Percentiles rank a stretch among this genome's conserved stretches.
Conservation (phyloP, 2,888 invertebrate genomes). For the Cryptocephalus primarius region DNA sequence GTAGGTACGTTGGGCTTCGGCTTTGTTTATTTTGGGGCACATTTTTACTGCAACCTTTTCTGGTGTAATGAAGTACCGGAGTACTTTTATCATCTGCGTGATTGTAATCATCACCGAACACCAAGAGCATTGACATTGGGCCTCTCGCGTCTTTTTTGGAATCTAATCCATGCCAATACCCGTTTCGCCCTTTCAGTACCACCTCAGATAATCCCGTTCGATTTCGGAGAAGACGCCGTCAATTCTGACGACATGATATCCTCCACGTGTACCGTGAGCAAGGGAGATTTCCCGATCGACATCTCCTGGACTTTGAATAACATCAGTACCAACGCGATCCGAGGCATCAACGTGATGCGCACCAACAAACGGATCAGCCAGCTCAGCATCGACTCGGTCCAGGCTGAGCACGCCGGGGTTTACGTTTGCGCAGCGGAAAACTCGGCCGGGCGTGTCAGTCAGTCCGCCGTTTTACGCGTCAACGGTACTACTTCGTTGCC, state of each 20-base stretch:
- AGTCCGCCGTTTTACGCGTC: conserved; percentile 53
- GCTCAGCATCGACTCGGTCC: conserved; percentile 46
- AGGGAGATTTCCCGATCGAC: conserved; percentile 64
- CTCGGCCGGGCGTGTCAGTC: conserved; percentile 55
- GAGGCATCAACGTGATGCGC: conserved; percentile 36
- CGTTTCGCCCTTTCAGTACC: conserved; percentile 9
- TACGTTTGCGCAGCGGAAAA: conserved; percentile 55
- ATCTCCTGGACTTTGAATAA: conserved; percentile 67
- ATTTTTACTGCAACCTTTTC: no score
- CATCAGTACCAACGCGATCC: conserved; percentile 36
- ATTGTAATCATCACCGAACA: no score
- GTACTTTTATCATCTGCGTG: no score
- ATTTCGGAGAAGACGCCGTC: conserved; percentile 46
- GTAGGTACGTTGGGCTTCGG: no score
- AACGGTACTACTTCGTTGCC: conserved; percentile 48
- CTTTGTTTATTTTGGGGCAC: no score
- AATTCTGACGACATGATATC: conserved; percentile 60
- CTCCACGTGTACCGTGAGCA: conserved; percentile 55
- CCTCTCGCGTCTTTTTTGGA: no score
- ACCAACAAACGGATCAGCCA: conserved; percentile 52
- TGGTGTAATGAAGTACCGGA: no score
- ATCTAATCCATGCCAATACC: no score
- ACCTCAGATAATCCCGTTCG: conserved; percentile 35
- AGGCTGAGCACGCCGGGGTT: conserved; percentile 43
- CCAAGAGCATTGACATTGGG: no score